Evolutionary conservation across 2,797 vertebrate species (phyloP).

Genomic region (Leptoclinus maculatus): DNA sequence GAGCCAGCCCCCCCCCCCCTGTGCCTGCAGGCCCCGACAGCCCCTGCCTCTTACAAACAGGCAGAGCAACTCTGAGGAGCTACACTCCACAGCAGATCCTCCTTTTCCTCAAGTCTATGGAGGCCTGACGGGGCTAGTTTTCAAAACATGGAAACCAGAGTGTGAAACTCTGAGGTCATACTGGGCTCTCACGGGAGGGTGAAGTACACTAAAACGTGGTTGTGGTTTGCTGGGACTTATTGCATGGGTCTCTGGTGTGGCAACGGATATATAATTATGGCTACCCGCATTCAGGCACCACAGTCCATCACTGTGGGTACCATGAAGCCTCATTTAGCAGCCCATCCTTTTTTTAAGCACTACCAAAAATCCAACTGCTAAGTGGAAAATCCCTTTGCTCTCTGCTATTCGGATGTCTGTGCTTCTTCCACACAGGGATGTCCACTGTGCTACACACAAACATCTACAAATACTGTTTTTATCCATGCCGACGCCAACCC

Average conservation of each 20-base stretch:
- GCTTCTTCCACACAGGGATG: constrained; percentile 4
- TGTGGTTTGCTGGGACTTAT: constrained; percentile 47
- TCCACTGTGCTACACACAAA: constrained; percentile 7
- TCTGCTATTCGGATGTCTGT: constrained; percentile 25
- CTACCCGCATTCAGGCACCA: constrained; percentile 49
- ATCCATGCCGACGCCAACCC: neutral
- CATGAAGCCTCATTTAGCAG: constrained; percentile 28
- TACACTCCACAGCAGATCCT: constrained; percentile 35
- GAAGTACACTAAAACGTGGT: constrained; percentile 45
- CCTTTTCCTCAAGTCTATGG: neutral
- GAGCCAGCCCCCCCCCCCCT: constrained; percentile 39
- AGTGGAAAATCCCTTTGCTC: constrained; percentile 49
- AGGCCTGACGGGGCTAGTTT: neutral
- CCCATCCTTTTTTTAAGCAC: constrained; percentile 37
- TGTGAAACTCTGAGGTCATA: constrained; percentile 54
- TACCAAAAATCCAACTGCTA: constrained; percentile 46
- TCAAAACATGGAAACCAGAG: constrained; percentile 31
- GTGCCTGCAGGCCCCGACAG: constrained; percentile 30
- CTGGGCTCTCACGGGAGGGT: constrained; percentile 17
- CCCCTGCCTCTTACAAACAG: constrained; percentile 52
- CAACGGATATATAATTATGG: constrained; percentile 64
- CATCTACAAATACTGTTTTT: constrained; percentile 1
- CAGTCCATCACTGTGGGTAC: constrained; percentile 51
- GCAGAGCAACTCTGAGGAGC: constrained; percentile 35
- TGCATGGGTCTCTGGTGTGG: constrained; percentile 39